phyloP scores from a whole-genome alignment of 2,113 vertebrate species.

The Prunella fulvescens region DNA sequence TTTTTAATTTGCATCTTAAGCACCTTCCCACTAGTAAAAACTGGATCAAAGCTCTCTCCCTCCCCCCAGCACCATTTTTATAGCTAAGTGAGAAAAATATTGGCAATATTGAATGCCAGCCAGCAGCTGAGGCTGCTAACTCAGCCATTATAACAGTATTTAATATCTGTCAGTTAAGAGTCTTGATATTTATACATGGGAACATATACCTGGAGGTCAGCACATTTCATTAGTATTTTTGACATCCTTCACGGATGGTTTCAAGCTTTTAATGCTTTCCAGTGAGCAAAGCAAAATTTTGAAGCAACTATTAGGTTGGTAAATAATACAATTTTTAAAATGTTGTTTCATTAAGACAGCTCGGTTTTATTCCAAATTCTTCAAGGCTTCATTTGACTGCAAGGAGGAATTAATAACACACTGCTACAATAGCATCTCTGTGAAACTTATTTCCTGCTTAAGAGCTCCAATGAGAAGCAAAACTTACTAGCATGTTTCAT shows the following conservation, averaged over 20 bases:
- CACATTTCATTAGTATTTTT: slow-evolving; percentile 1
- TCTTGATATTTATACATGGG: background rate
- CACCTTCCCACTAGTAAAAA: background rate
- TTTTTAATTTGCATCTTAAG: slow-evolving; percentile 32
- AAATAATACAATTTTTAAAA: background rate
- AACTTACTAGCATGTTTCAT: background rate
- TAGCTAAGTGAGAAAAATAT: background rate
- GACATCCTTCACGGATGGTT: background rate
- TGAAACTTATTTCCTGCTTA: background rate
- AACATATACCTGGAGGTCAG: background rate
- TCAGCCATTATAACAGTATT: background rate
- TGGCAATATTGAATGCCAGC: background rate
- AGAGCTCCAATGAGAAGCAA: background rate
- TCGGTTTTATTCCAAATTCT: background rate
- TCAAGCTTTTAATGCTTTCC: background rate
- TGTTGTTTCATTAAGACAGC: background rate
- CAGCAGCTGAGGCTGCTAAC: slow-evolving; percentile 2
- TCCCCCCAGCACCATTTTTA: background rate
- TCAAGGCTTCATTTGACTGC: background rate
- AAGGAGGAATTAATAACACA: background rate
- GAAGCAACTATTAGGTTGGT: background rate
- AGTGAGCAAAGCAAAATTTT: slow-evolving; percentile 4
- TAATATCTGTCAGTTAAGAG: slow-evolving; percentile 7
- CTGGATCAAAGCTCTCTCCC: background rate
- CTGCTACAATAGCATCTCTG: background rate